Percentiles rank a stretch among this genome's conserved stretches.
Conservation (phyloP, 1,140 invertebrate genomes). For the Watersipora subatra region DNA sequence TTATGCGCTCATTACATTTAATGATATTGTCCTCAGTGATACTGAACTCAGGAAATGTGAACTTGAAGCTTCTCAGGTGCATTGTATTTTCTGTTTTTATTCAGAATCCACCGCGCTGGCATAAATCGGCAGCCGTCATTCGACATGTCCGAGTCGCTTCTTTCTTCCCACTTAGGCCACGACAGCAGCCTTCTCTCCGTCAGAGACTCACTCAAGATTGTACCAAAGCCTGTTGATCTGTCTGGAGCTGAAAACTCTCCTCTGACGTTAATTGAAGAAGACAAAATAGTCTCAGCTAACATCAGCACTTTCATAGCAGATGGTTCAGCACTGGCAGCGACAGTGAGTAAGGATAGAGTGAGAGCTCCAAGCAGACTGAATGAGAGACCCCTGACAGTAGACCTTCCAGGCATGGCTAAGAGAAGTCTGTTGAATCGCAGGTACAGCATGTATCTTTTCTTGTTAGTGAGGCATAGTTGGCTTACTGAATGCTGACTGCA, state of each 20-base stretch:
- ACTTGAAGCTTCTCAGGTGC: too few species aligned
- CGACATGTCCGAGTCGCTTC: not conserved
- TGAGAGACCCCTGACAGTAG: slow-evolving; percentile 25
- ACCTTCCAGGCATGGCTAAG: slow-evolving; percentile 22
- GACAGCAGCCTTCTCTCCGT: not conserved
- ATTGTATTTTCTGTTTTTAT: too few species aligned
- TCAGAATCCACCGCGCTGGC: not conserved
- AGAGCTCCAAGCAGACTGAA: slow-evolving; percentile 22
- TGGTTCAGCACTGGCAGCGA: too few species aligned
- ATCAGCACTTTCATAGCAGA: too few species aligned
- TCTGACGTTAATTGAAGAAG: too few species aligned
- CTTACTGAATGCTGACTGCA: too few species aligned
- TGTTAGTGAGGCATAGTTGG: too few species aligned
- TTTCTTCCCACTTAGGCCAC: not conserved
- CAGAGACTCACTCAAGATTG: not conserved
- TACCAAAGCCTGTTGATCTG: not conserved
- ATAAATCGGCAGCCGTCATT: not conserved
- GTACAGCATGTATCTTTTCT: slow-evolving; percentile 22
- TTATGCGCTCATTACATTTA: too few species aligned
- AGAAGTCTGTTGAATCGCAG: slow-evolving; percentile 26
- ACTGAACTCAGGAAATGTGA: too few species aligned
- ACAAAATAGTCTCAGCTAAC: too few species aligned
- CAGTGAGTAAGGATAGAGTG: not conserved
- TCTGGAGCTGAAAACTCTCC: too few species aligned
- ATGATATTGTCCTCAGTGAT: too few species aligned